A percentile compares a stretch with the other conserved stretches of the same genome.
Conservation (phyloP, 2,888 invertebrate species). For the Penaeus monodon region DNA sequence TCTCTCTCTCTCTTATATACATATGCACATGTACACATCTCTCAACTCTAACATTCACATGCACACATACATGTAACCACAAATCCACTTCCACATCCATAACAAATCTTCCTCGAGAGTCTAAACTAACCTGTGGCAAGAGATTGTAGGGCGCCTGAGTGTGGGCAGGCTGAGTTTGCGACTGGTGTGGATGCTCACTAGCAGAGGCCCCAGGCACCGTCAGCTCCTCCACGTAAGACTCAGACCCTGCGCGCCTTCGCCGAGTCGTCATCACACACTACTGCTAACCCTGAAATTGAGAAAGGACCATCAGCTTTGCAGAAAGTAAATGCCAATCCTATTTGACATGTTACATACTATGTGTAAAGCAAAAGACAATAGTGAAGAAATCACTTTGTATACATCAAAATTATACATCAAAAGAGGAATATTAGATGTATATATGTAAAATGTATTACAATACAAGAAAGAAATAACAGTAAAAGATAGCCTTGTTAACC, state of each 20-base stretch:
- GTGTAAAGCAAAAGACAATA: no score
- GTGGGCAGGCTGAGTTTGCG: constrained; percentile 8
- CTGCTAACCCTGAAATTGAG: constrained; percentile 21
- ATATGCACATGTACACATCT: no score
- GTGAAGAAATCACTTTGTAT: no score
- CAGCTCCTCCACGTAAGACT: constrained; percentile 54
- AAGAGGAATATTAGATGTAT: no score
- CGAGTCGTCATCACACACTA: constrained; percentile 62
- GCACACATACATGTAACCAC: background rate
- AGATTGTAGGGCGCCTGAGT: constrained; percentile 20
- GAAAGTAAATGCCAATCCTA: background rate
- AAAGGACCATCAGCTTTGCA: background rate
- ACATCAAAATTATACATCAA: no score
- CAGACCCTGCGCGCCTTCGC: constrained; percentile 61
- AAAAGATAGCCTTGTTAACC: no score
- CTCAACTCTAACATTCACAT: background rate
- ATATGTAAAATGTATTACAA: no score
- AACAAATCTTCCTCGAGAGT: no score
- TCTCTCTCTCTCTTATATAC: no score
- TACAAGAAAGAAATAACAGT: no score
- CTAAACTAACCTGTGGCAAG: constrained; percentile 38
- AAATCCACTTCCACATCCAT: no score
- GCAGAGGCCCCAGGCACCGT: constrained; percentile 39
- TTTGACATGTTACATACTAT: background rate
- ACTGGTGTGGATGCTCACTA: constrained; percentile 8